Conservation (phyloP, 2,113 vertebrate genomes). For the Terrapene triunguis region DNA sequence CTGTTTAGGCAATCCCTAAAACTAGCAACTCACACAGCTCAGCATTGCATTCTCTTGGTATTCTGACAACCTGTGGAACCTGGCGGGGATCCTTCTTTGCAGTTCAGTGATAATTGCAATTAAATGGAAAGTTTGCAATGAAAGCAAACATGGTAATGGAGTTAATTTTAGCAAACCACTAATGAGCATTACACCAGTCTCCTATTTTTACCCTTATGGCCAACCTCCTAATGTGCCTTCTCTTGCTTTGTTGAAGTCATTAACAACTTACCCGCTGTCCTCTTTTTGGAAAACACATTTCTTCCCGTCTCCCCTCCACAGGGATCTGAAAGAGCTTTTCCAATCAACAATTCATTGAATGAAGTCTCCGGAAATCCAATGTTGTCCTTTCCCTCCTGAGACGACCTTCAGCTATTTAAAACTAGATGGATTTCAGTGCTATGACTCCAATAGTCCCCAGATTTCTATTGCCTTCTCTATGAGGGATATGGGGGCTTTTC, state of each 20-base stretch:
- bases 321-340: constrained; percentile 68
- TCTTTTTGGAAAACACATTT: constrained; percentile 65
- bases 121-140: constrained; percentile 43
- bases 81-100: not conserved
- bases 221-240: constrained; percentile 63
- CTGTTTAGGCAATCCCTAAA: not conserved
- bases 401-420: constrained; percentile 71
- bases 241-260: constrained; percentile 69
- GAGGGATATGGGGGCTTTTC: constrained; percentile 63
- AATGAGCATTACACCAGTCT: constrained; percentile 62
- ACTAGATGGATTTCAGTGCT: constrained; percentile 54
- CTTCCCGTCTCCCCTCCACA: constrained; percentile 35
- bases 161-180: constrained; percentile 75
- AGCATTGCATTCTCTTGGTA: not conserved
- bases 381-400: constrained; percentile 46
- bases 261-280: constrained; percentile 67
- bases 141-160: constrained; percentile 70
- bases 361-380: constrained; percentile 60
- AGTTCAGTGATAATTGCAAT: constrained; percentile 23
- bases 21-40: not conserved
- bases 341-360: constrained; percentile 66
- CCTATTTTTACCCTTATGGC: constrained; percentile 52
- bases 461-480: constrained; percentile 32
- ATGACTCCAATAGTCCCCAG: constrained; percentile 2
- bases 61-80: not conserved